phyloP scores from a whole-genome alignment of 2,113 vertebrate species.

The Crotalus horridus region DNA sequence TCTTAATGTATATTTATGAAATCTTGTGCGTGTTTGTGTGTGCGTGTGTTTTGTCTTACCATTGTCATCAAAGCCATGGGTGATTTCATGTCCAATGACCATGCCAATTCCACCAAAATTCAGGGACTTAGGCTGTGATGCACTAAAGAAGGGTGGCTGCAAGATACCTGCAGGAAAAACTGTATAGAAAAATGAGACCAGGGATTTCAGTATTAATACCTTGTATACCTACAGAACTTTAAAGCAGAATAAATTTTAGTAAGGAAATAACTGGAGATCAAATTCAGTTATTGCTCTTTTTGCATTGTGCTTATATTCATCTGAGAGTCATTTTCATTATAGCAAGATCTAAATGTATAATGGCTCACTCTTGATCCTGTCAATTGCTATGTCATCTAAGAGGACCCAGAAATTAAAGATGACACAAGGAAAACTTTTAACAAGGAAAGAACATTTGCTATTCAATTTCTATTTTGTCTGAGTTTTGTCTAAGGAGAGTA shows the following conservation, averaged over 20 bases:
- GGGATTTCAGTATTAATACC: background rate
- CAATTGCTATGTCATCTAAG: background rate
- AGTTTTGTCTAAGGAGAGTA: background rate
- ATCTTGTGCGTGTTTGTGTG: background rate
- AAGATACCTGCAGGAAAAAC: conserved; percentile 96
- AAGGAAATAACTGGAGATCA: background rate
- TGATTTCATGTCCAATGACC: conserved; percentile 98
- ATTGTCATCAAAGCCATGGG: conserved; percentile 94
- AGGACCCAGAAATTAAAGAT: background rate
- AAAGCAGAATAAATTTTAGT: background rate
- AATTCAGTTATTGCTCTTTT: background rate
- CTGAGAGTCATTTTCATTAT: background rate
- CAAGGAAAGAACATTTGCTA: background rate
- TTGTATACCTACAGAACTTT: background rate
- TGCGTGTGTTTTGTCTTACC: conserved; percentile 67
- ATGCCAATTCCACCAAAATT: conserved; percentile 95
- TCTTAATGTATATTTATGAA: background rate
- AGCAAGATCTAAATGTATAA: background rate
- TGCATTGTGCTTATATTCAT: background rate
- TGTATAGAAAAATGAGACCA: conserved; percentile 52
- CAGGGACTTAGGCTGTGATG: conserved; percentile 83
- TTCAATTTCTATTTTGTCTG: background rate
- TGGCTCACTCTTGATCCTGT: background rate
- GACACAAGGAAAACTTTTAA: background rate
- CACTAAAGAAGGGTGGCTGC: conserved; percentile 93